Evolutionary conservation across 2,888 invertebrate species (phyloP), one percentile per base, ranked within the genome.

Genomic region (Amaurobius ferox): DNA sequence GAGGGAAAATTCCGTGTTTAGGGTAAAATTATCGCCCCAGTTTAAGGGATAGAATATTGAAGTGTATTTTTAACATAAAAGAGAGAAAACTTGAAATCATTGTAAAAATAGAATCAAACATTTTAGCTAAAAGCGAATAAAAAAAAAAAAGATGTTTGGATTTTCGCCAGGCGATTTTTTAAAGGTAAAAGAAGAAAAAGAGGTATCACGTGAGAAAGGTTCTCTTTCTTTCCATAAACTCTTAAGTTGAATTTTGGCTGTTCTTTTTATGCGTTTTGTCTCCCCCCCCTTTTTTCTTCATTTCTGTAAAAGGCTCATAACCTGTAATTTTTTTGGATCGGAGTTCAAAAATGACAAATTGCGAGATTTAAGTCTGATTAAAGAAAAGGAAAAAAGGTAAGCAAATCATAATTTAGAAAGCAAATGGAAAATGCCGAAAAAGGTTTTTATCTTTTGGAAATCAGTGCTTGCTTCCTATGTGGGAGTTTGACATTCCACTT

Each of bases 241-340:
- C 23, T 23, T 55, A 55, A 55, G 55, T 55, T 55, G 55, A 55
- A 23, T 55, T n/a, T 55, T 55, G 23, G 16, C 55, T 55, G 2
- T 55, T 55, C 11, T 23, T 23, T 55, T 23, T 5, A 44, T 44
- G 23, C 23, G 5, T n/a, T n/a, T n/a, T n/a, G n/a, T n/a, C n/a
- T n/a, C n/a, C n/a, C n/a, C n/a, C n/a, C n/a, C n/a, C n/a, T n/a
- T n/a, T n/a, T n/a, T n/a, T n/a, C n/a, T n/a, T n/a, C n/a, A n/a
- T n/a, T n/a, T n/a, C n/a, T n/a, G n/a, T n/a, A n/a, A n/a, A n/a
- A n/a, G n/a, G n/a, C n/a, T n/a, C n/a, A n/a, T n/a, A 55, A 55
- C 55, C 55, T 55, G 55, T 55, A 55, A 55, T 55, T 55, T 55
- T 55, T n/a, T n/a, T n/a, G n/a, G n/a, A n/a, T n/a, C n/a, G n/a